Conservation (phyloP, 2,797 vertebrate species). For the Gymnothorax javanicus region DNA sequence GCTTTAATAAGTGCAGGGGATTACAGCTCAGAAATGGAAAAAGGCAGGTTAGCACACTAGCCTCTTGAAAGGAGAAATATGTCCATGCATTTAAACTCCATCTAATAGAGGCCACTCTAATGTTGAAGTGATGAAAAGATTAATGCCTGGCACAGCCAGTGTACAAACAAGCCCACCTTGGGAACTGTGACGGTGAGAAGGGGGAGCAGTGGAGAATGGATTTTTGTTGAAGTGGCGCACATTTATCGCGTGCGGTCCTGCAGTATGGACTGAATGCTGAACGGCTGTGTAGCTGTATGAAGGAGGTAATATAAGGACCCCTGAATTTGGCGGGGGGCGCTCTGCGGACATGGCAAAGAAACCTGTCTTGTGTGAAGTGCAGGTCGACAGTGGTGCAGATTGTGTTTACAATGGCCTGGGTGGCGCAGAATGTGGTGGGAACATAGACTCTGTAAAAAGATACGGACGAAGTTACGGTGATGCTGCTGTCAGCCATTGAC, state of each 20-base stretch:
- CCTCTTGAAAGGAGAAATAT: constrained; percentile 28
- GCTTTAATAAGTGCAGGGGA: constrained; percentile 30
- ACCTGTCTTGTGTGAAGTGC: not conserved
- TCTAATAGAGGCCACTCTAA: constrained; percentile 10
- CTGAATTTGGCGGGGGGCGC: not conserved
- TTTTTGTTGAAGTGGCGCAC: constrained; percentile 5
- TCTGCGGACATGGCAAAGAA: not conserved
- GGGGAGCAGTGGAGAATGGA: not conserved
- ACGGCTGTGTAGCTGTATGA: not conserved
- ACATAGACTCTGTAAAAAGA: no score
- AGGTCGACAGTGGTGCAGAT: not conserved
- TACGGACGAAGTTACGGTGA: no score
- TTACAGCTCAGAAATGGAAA: constrained; percentile 24
- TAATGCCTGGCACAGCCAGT: constrained; percentile 14
- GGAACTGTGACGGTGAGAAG: constrained; percentile 5
- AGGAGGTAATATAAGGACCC: not conserved
- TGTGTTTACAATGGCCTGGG: not conserved
- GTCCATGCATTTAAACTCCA: constrained; percentile 29
- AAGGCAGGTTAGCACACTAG: constrained; percentile 23
- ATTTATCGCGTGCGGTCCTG: not conserved
- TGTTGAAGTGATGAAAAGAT: constrained; percentile 18
- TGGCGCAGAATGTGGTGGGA: not conserved
- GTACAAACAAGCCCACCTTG: constrained; percentile 26
- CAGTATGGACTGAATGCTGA: not conserved
- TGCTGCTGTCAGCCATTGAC: no score